Percentiles rank a stretch among this genome's conserved stretches.
These are phyloP conservation scores for Papilio protenor DNA, from an alignment of 2,888 invertebrate genomes.

Conservation along the genomic window DNA sequence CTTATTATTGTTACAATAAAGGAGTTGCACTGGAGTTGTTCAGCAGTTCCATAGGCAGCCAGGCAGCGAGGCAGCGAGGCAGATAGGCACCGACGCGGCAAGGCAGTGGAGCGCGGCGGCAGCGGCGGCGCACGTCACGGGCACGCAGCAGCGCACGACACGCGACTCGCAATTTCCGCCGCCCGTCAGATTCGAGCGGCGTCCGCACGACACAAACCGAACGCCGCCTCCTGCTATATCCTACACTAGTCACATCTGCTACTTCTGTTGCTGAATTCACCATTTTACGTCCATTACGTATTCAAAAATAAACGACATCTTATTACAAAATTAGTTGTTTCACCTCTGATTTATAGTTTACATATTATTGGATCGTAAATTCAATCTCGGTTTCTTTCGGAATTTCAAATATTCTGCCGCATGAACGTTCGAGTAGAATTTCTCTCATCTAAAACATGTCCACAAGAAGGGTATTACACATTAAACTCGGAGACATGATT, in stretches of 20 bases:
- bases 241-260: conserved; percentile 22
- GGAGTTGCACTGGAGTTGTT: background rate
- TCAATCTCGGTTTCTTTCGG: conserved; percentile 9
- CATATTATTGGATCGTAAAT: conserved; percentile 18
- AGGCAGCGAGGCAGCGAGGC: conserved; percentile 40
- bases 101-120: conserved; percentile 66
- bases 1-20: background rate
- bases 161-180: conserved; percentile 82
- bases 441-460: conserved; percentile 44
- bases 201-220: conserved; percentile 55
- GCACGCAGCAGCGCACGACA: conserved; percentile 68
- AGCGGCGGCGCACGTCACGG: conserved; percentile 55
- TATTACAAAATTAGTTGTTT: background rate
- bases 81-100: conserved; percentile 55
- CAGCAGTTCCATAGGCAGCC: background rate
- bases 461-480: conserved; percentile 45
- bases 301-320: background rate
- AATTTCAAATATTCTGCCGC: conserved; percentile 26
- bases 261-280: conserved; percentile 2
- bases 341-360: background rate
- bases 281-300: background rate
- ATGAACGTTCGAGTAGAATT: conserved; percentile 30
- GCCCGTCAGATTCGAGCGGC: conserved; percentile 73
- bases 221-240: background rate
- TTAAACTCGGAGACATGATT: conserved; percentile 50